phyloP scores from a whole-genome alignment of 1,140 invertebrate genomes.

The Mizuhopecten yessoensis region DNA sequence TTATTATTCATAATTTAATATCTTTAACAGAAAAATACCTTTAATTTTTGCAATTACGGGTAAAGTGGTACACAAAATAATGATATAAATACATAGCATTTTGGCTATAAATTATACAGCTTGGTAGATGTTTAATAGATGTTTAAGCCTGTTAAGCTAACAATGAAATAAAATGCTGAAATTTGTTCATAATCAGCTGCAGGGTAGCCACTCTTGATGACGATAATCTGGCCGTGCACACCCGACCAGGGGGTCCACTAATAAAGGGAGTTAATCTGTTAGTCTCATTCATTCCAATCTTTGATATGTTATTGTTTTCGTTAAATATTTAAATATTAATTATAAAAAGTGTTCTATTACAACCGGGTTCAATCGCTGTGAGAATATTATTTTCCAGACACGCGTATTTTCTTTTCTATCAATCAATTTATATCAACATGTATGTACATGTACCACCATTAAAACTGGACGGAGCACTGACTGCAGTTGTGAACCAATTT shows the following conservation, averaged over 20 bases:
- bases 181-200: not conserved
- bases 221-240: not conserved
- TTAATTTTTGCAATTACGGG: too few relatives aligned
- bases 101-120: too few relatives aligned
- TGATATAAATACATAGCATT: too few relatives aligned
- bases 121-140: too few relatives aligned
- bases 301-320: not conserved
- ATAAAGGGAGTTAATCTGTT: not conserved
- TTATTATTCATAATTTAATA: too few relatives aligned
- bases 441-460: not conserved
- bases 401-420: not conserved
- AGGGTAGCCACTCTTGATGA: not conserved
- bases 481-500: too few relatives aligned
- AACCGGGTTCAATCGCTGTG: not conserved
- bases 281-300: not conserved
- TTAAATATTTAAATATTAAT: not conserved
- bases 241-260: not conserved
- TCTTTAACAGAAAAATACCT: too few relatives aligned
- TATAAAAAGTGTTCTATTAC: not conserved
- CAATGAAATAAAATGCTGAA: not conserved
- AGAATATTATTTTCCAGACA: not conserved
- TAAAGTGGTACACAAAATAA: too few relatives aligned
- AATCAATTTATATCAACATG: not conserved
- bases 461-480: too few relatives aligned
- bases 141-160: too few relatives aligned